Conservation (phyloP, 2,797 vertebrate species). For the Mus caroli region DNA sequence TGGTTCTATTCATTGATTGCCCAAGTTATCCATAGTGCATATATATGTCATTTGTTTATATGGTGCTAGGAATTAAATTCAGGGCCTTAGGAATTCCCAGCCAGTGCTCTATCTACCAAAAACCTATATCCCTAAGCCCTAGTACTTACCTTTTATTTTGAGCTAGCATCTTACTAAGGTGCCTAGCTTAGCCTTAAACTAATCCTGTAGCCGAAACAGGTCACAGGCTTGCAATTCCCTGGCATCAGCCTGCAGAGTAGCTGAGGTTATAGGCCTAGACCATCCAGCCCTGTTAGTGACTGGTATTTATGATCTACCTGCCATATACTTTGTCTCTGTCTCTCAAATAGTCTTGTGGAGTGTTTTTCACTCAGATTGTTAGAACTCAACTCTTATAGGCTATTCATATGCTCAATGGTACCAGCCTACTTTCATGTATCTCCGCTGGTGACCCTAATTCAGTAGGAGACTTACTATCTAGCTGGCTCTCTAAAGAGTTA, state of each 20-base stretch:
- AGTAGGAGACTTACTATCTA: background rate
- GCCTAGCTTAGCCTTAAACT: background rate
- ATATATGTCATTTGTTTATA: background rate
- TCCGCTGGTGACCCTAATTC: background rate
- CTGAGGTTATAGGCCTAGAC: background rate
- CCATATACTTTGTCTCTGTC: background rate
- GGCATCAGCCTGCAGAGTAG: background rate
- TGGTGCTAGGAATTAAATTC: background rate
- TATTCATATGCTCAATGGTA: background rate
- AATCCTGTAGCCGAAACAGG: background rate
- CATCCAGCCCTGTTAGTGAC: background rate
- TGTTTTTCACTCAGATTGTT: background rate
- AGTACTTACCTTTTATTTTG: background rate
- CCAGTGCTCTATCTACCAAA: background rate
- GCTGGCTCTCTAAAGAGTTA: conserved; percentile 46
- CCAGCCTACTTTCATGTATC: background rate
- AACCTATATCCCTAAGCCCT: background rate
- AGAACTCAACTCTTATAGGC: background rate
- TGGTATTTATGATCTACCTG: background rate
- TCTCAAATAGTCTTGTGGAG: background rate
- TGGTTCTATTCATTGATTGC: background rate
- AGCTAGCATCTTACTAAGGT: background rate
- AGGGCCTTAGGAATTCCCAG: background rate
- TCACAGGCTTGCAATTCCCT: background rate
- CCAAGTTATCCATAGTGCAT: background rate